Evolutionary conservation across 2,888 invertebrate species (phyloP).

Genomic region (Eristalis tenax): DNA sequence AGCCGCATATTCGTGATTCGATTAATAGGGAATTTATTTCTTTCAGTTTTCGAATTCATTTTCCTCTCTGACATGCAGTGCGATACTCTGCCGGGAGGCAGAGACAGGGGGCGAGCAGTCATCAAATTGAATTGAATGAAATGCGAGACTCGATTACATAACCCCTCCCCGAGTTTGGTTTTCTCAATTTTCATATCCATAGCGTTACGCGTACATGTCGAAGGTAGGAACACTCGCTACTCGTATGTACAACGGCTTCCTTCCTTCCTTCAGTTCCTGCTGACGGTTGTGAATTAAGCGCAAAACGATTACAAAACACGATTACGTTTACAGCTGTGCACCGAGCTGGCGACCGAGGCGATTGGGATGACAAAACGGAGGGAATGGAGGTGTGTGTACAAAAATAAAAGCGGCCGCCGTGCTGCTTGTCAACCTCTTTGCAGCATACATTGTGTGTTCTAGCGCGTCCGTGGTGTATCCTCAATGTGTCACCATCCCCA

Average conservation of each 20-base stretch:
- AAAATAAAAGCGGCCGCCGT: conserved; percentile 14
- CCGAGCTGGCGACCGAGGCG: not conserved
- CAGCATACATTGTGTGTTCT: too few species aligned
- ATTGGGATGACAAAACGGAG: not conserved
- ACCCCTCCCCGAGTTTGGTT: not conserved
- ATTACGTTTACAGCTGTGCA: conserved; percentile 25
- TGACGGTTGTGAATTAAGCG: conserved; percentile 50
- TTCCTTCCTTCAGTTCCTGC: conserved; percentile 43
- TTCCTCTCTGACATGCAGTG: not conserved
- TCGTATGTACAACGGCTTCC: not conserved
- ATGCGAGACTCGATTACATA: not conserved
- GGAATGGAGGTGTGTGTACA: not conserved
- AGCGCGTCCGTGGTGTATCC: conserved; percentile 19
- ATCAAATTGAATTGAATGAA: not conserved
- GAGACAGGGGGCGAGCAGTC: not conserved
- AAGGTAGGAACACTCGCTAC: not conserved
- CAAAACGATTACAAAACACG: conserved; percentile 40
- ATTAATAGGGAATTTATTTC: conserved; percentile 6
- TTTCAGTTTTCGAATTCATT: too few species aligned
- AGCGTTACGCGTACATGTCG: not conserved
- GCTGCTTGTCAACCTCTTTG: not conserved
- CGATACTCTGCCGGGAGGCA: not conserved
- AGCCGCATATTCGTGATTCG: conserved; percentile 17
- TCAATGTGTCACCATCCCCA: conserved; percentile 34
- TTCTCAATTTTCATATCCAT: not conserved